Conservation (phyloP, 2,797 vertebrate species). For the Lagocephalus sceleratus region DNA sequence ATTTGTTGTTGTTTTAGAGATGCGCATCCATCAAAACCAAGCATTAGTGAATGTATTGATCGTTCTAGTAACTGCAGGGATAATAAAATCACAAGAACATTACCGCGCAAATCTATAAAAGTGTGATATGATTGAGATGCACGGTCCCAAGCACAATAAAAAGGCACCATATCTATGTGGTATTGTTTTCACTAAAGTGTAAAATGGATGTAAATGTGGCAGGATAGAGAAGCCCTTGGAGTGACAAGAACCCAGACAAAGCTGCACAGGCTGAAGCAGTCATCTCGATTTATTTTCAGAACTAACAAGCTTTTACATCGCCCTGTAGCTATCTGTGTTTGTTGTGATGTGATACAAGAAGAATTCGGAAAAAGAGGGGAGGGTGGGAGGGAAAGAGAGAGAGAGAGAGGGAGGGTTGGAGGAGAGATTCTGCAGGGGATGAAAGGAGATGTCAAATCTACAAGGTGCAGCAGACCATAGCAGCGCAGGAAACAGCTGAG, state of each 20-base stretch:
- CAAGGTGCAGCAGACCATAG: constrained; percentile 31
- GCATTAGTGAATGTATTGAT: too few species aligned
- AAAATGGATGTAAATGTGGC: constrained; percentile 25
- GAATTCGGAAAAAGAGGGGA: constrained; percentile 18
- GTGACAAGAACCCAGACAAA: constrained; percentile 30
- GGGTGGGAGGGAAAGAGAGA: neutral
- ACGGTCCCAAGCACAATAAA: neutral
- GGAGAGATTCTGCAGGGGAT: constrained; percentile 8
- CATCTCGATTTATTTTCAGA: constrained; percentile 53
- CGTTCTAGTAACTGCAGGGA: too few species aligned
- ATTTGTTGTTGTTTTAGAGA: constrained; percentile 2
- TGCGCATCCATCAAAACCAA: neutral
- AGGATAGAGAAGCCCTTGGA: constrained; percentile 21
- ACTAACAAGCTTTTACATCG: constrained; percentile 41
- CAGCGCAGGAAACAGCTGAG: constrained; percentile 23
- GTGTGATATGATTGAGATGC: neutral
- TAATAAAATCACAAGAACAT: too few species aligned
- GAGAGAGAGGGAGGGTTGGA: neutral
- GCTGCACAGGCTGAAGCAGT: constrained; percentile 32
- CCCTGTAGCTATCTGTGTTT: constrained; percentile 18
- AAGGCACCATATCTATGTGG: neutral
- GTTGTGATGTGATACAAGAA: constrained; percentile 34
- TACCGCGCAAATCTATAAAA: neutral
- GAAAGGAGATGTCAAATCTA: constrained; percentile 25
- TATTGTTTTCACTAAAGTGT: constrained; percentile 25